phyloP scores from a whole-genome alignment of 2,888 invertebrate genomes.

The Heliconius erato region DNA sequence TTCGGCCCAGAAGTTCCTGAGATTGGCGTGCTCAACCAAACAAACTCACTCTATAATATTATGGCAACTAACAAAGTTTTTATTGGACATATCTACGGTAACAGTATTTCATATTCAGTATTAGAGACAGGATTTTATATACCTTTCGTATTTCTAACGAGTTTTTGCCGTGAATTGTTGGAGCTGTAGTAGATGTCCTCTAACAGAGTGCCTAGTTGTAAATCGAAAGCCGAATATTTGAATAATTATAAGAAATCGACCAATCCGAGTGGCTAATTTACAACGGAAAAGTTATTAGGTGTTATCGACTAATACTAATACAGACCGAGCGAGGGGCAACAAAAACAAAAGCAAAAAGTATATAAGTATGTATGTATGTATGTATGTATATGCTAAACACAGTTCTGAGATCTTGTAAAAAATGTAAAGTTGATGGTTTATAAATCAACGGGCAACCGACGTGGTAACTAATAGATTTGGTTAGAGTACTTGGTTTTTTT shows the following conservation, averaged over 20 bases:
- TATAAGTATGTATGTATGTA: neutral
- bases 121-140: no score
- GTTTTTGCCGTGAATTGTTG: neutral
- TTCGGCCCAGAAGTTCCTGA: no score
- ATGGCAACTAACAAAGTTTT: no score
- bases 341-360: constrained; percentile 17
- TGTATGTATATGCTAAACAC: constrained; percentile 1
- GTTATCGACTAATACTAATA: constrained; percentile 9
- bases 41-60: no score
- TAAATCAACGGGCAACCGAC: neutral
- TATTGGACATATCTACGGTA: no score
- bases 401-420: neutral
- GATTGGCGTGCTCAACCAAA: no score
- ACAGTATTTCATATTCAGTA: no score
- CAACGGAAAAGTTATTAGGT: constrained; percentile 27
- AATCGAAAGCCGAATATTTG: neutral
- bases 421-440: constrained; percentile 21
- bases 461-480: neutral
- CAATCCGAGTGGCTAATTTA: neutral
- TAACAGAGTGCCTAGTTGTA: neutral
- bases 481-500: no score
- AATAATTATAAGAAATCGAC: neutral
- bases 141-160: neutral
- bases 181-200: neutral
- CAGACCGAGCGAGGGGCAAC: neutral